A percentile compares a stretch with the other conserved stretches of the same genome.
Evolutionary conservation across 2,888 invertebrate genomes (phyloP).

Genomic region (Clistopyga incitator): DNA sequence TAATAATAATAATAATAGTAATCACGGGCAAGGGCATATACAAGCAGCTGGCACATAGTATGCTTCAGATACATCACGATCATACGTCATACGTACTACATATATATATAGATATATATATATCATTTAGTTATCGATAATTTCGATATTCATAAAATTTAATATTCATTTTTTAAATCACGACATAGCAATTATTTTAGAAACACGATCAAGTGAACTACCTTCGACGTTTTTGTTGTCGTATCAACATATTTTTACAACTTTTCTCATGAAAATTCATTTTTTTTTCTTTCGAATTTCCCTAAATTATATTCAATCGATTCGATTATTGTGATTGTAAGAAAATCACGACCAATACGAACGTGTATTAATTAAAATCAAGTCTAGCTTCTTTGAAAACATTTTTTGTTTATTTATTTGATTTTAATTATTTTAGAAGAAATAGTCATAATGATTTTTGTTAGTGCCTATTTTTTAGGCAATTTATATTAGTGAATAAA

Average conservation of each 20-base stretch:
- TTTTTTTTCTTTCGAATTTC: not conserved
- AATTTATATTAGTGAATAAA: too few species aligned
- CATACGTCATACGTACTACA: slow-evolving; percentile 68
- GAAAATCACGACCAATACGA: slow-evolving; percentile 12
- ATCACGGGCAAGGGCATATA: slow-evolving; percentile 77
- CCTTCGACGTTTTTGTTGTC: slow-evolving; percentile 24
- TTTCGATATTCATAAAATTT: slow-evolving; percentile 34
- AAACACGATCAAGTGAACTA: slow-evolving; percentile 30
- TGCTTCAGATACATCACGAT: slow-evolving; percentile 70
- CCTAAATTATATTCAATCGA: not conserved
- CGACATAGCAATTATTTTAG: slow-evolving; percentile 35
- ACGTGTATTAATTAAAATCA: not conserved
- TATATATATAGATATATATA: slow-evolving; percentile 31
- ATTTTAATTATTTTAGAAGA: not conserved
- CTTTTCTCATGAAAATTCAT: not conserved
- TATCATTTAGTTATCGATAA: slow-evolving; percentile 26
- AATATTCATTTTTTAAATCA: slow-evolving; percentile 21
- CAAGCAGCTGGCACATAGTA: slow-evolving; percentile 83
- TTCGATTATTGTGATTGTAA: not conserved
- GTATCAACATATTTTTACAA: slow-evolving; percentile 1
- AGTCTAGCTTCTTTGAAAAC: slow-evolving; percentile 1
- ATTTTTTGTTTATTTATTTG: slow-evolving; percentile 3
- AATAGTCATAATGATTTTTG: not conserved
- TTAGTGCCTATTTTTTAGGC: not conserved
- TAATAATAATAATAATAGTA: slow-evolving; percentile 53